Percentiles rank a stretch among this genome's conserved stretches.
Conservation (phyloP, 2,113 vertebrate genomes). For the Tragelaphus strepsiceros region DNA sequence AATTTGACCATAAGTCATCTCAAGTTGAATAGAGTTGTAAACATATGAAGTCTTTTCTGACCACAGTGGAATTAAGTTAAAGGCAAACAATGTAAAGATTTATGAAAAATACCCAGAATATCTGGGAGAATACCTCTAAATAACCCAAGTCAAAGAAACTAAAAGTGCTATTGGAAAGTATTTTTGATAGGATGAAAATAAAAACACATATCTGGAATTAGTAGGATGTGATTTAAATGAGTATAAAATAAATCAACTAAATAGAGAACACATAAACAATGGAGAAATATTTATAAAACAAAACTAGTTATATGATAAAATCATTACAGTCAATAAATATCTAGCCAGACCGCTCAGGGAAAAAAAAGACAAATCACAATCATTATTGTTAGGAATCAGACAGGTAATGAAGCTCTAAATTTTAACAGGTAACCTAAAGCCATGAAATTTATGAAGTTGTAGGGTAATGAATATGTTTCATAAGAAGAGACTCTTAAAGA, state of each 20-base stretch:
- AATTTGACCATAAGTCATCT: neutral
- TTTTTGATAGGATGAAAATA: neutral
- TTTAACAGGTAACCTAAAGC: neutral
- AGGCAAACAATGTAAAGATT: neutral
- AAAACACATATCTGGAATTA: neutral
- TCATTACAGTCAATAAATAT: neutral
- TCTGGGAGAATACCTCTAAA: neutral
- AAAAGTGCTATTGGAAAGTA: neutral
- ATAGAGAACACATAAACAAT: neutral
- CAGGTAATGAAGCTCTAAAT: neutral
- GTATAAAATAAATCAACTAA: neutral
- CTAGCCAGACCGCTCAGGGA: neutral
- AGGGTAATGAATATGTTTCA: neutral
- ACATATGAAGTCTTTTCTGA: neutral
- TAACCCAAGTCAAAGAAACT: neutral
- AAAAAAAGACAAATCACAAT: neutral
- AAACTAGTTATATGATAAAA: neutral
- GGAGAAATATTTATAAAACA: neutral
- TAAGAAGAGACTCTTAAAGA: neutral
- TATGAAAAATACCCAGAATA: neutral
- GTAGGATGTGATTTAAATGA: neutral
- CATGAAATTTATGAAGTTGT: neutral
- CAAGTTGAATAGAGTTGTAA: neutral
- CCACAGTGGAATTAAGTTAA: neutral
- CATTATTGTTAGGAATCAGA: neutral